These are phyloP conservation scores for Stratiomys singularior DNA, from an alignment of 2,888 invertebrate species.

Conservation along the genomic window DNA sequence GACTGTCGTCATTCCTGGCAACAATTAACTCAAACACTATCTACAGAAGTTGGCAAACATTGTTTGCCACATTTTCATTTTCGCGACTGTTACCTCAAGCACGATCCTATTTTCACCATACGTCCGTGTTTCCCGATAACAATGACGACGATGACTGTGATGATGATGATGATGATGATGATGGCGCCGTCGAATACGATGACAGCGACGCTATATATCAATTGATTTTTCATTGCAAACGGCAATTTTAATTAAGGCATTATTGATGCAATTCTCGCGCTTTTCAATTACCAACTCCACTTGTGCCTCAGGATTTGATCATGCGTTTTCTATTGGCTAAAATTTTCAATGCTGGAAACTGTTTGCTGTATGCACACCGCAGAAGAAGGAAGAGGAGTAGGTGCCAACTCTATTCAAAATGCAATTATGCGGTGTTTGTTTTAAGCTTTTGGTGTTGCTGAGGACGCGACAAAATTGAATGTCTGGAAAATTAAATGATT, in stretches of 20 bases:
- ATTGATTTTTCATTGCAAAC: conserved; percentile 29
- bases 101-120: neutral
- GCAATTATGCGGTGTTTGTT: too few species aligned
- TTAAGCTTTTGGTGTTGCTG: too few species aligned
- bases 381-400: too few species aligned
- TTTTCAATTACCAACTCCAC: conserved; percentile 16
- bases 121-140: neutral
- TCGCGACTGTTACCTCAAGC: neutral
- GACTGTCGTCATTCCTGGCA: too few species aligned
- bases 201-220: neutral
- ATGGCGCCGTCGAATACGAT: too few species aligned
- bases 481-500: too few species aligned
- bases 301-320: neutral
- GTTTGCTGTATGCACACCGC: too few species aligned
- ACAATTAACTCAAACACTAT: neutral
- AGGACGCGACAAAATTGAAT: too few species aligned
- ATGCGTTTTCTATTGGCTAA: neutral
- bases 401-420: too few species aligned
- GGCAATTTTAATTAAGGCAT: conserved; percentile 35
- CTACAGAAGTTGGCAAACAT: neutral
- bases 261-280: conserved; percentile 35
- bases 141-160: too few species aligned
- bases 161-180: too few species aligned
- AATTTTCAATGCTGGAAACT: too few species aligned
- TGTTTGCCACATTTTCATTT: neutral